Evolutionary conservation across 2,113 vertebrate species (phyloP).

Genomic region (Carettochelys insculpta): DNA sequence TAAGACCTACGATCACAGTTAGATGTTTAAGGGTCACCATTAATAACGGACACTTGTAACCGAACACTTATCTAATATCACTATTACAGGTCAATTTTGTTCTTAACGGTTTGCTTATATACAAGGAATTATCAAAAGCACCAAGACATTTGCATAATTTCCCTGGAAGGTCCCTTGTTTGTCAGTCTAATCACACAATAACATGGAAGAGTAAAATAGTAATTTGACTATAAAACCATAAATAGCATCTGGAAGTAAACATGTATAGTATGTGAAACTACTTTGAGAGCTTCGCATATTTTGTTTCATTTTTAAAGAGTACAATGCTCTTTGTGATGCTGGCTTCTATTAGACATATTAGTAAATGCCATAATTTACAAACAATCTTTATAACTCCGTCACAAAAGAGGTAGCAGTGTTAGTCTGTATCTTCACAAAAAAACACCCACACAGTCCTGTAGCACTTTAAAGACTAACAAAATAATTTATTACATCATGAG

Average conservation of each 20-base stretch:
- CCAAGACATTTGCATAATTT: neutral
- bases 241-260: neutral
- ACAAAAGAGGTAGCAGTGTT: too few species aligned
- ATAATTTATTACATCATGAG: too few species aligned
- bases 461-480: too few species aligned
- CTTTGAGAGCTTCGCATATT: neutral
- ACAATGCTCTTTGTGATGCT: neutral
- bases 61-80: neutral
- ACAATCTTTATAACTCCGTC: too few species aligned
- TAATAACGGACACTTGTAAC: neutral
- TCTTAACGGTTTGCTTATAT: neutral
- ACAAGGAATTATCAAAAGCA: neutral
- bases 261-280: neutral
- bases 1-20: neutral
- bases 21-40: neutral
- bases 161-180: neutral
- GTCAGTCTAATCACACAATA: neutral
- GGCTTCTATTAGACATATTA: neutral
- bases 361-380: too few species aligned
- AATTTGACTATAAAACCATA: neutral
- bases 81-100: neutral
- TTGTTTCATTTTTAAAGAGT: too few species aligned
- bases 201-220: neutral
- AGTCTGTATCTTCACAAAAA: too few species aligned
- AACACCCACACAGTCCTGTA: too few species aligned